Evolutionary conservation across 2,888 invertebrate genomes (phyloP).

Genomic region (Limnephilus rhombicus): DNA sequence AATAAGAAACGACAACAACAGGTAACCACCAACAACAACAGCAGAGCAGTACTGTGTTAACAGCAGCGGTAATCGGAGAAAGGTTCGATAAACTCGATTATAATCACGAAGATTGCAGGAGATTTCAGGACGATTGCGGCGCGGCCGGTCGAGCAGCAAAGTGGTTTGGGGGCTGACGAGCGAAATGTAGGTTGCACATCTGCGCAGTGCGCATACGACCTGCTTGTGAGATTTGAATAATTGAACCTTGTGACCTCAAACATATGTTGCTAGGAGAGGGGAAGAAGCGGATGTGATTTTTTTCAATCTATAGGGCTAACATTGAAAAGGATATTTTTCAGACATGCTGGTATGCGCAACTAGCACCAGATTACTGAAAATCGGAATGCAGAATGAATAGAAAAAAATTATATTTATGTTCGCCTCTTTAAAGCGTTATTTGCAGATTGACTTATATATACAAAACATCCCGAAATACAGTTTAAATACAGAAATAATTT

Average conservation of each 20-base stretch:
- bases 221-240: background rate
- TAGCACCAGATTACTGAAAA: too few relatives aligned
- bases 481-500: background rate
- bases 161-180: background rate
- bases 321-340: too few relatives aligned
- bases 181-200: background rate
- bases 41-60: background rate
- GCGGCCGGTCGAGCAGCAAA: background rate
- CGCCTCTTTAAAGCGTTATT: background rate
- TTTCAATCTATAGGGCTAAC: too few relatives aligned
- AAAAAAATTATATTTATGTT: too few relatives aligned
- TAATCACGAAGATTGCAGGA: background rate
- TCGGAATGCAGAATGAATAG: too few relatives aligned
- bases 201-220: background rate
- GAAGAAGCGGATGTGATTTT: background rate
- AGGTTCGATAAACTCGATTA: slow-evolving; percentile 32
- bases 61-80: background rate
- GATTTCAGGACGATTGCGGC: background rate
- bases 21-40: background rate
- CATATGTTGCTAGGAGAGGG: background rate
- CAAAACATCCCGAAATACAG: background rate
- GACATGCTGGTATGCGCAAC: too few relatives aligned
- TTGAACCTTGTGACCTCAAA: background rate
- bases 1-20: slow-evolving; percentile 6
- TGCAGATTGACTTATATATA: background rate